These are phyloP conservation scores for Cheumatopsyche charites DNA, from an alignment of 1,140 invertebrate genomes.

Conservation along the genomic window DNA sequence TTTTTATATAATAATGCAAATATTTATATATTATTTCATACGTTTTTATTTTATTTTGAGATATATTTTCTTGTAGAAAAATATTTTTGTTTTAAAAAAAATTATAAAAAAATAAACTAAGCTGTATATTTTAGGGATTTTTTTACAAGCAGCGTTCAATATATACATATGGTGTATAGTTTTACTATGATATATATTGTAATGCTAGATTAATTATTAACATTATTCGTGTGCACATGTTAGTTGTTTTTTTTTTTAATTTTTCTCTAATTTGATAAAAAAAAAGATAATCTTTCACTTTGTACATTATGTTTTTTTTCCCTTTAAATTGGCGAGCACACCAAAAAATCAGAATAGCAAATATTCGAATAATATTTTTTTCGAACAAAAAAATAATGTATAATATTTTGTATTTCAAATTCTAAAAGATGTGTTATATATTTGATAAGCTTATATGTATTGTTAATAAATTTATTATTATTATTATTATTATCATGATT, in stretches of 20 bases:
- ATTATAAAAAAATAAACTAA: constrained; percentile 18
- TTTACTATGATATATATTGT: background rate
- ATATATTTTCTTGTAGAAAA: constrained; percentile 3
- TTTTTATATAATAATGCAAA: constrained; percentile 12
- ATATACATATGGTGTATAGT: background rate
- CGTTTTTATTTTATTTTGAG: constrained; percentile 16
- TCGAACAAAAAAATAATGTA: background rate
- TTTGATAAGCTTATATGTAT: constrained; percentile 21
- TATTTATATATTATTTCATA: constrained; percentile 13
- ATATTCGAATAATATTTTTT: constrained; percentile 1
- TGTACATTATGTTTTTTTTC: constrained; percentile 3
- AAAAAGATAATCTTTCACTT: too few species aligned
- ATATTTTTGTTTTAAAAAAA: constrained; percentile 11
- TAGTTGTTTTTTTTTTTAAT: constrained; percentile 5
- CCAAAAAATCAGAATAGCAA: background rate
- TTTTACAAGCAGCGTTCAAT: background rate
- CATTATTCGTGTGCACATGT: constrained; percentile 6
- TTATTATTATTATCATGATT: background rate
- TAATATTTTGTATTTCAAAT: background rate
- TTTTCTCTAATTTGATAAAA: too few species aligned
- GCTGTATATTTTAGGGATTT: background rate
- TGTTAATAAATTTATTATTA: constrained; percentile 15
- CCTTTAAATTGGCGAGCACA: constrained; percentile 12
- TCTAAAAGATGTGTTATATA: constrained; percentile 9
- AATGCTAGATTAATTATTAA: too few species aligned